phyloP scores from a whole-genome alignment of 2,113 vertebrate genomes.

The Chloropsis cyanopogon region DNA sequence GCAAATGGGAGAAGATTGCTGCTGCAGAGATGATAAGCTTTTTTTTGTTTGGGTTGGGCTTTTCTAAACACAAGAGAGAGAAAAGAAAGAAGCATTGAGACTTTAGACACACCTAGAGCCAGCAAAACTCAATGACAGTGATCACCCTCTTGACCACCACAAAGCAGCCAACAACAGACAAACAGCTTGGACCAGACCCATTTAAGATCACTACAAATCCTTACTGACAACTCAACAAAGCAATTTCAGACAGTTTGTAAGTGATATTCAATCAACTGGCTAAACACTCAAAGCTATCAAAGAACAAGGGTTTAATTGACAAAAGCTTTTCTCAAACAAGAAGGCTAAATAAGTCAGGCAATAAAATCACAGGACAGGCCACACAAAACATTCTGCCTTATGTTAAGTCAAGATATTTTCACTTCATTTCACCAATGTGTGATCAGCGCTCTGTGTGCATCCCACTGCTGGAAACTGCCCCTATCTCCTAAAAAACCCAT shows the following conservation, averaged over 20 bases:
- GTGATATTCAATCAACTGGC: neutral
- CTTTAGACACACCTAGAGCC: neutral
- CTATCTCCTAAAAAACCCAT: neutral
- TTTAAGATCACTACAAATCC: neutral
- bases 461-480: neutral
- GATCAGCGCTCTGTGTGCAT: neutral
- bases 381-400: neutral
- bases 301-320: accelerated
- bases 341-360: neutral
- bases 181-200: neutral
- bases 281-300: neutral
- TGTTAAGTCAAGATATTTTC: neutral
- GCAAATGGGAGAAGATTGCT: neutral
- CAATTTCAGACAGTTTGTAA: neutral
- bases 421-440: neutral
- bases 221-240: neutral
- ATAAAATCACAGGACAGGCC: neutral
- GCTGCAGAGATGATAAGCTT: neutral
- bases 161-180: neutral
- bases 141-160: neutral
- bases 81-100: neutral
- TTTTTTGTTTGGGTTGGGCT: neutral
- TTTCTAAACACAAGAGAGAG: neutral
- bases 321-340: neutral
- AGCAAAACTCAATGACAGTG: neutral